A percentile compares a stretch with the other conserved stretches of the same genome.
Evolutionary conservation across 2,113 vertebrate species (phyloP).

Genomic region (Phyllostomus discolor): DNA sequence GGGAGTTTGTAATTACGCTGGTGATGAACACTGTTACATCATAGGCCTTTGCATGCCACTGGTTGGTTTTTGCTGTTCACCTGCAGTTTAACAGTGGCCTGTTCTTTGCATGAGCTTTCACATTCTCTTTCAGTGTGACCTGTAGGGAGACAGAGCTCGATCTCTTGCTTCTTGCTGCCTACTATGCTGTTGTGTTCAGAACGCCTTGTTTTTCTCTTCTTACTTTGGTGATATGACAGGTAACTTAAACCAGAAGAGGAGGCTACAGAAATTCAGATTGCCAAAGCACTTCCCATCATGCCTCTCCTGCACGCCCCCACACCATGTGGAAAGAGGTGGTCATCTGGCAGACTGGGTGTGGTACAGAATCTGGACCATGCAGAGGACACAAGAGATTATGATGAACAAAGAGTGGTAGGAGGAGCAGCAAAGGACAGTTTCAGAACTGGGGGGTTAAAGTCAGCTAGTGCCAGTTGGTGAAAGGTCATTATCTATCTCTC

Average conservation of each 20-base stretch:
- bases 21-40: neutral
- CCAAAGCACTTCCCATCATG: neutral
- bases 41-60: neutral
- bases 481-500: neutral
- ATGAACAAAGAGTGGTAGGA: neutral
- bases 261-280: neutral
- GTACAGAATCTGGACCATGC: rapidly evolving
- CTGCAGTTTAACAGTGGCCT: neutral
- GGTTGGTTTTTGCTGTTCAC: neutral
- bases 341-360: neutral
- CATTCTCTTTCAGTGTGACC: neutral
- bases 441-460: neutral
- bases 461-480: neutral
- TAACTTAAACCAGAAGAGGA: neutral
- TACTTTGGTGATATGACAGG: neutral
- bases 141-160: neutral
- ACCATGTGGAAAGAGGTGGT: neutral
- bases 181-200: neutral
- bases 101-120: neutral
- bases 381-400: neutral
- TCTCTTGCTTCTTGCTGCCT: neutral
- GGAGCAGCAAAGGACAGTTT: neutral
- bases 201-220: neutral
- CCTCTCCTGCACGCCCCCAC: neutral
- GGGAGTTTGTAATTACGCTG: neutral